Evolutionary conservation across 2,113 vertebrate genomes (phyloP), one percentile per base, ranked within the genome.

Genomic region (Hippocampus barbouri): DNA sequence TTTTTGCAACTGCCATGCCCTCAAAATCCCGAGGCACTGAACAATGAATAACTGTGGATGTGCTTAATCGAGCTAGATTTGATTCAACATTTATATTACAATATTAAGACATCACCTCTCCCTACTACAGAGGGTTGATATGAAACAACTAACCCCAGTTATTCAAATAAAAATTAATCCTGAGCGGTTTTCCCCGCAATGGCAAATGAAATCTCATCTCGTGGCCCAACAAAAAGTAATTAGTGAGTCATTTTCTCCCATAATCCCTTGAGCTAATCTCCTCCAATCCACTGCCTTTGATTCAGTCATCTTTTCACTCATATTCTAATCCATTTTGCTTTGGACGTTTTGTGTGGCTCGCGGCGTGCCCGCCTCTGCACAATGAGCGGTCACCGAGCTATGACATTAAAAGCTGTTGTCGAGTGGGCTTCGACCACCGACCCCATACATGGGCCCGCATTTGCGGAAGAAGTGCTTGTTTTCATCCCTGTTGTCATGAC

Each of bases 331-430:
- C 87, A 89, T 90, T 92, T 90, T 89, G 85, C 90, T 87, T 92
- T 93, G 90, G 89, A 90, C 87, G 88, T 88, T 91, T 89, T 93
- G 89, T 91, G 79, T 73, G 79, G 81, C 72, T 89, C 85, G 81
- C 89, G 86, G 87, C 34, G 83, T 65, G 72, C 85, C 84, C 79
- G 83, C 86, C 65, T 15, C 11, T 45, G 68, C 87, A 91, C 89
- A 92, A 91, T 90, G 86, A 85, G 53, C 77, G 83, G 79, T 88
- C 83, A 79, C 87, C 89, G 89, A 90, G 88, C 89, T 91, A 89
- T 92, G 89, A 93, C 92, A 92, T 92, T 91, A 92, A 93, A 64
- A 92, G 88, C 87, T 87, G 88, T 92, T 91, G 89, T 91, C 79
- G 84, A 76, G 74, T 60, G 38, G 81, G 71, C 75, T 81, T 85